Base-by-base conservation (phyloP, 2,888 invertebrate genomes). In the Dasysyrphus tricinctus region DNA sequence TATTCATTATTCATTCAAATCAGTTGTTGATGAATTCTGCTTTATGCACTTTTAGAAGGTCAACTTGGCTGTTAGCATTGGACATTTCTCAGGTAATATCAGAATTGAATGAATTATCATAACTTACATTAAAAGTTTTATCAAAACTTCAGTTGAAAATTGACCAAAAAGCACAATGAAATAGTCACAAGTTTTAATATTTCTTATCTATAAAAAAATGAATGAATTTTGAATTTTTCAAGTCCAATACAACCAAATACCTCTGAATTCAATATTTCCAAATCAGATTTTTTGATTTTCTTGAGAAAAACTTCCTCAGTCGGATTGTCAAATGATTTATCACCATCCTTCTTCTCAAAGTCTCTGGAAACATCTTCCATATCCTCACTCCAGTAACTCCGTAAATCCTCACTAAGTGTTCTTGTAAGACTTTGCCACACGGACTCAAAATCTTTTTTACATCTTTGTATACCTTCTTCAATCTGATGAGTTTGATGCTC, bases 121-220 rank as follows among this genome's bases (percentile, higher is more conserved):
- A 44, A 56, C 80, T 76, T 70, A 80, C 80, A 11, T 1, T 11
- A 54, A 12, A 0, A 76, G 7, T 0, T 57, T 44, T 2, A 49
- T 4, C 5, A 76, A 19, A 5, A 16, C 4, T 56, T 49, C 24
- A 8, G 11, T 29, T 19, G 63, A 32, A 39, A 76, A 39, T 14
- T 47, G 49, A 1, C 70, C 81, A 42, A 81, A 65, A 19, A 81
- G 7, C 1, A 59, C 44, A 39, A 81, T n/a, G 6, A 51, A 57
- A 16, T 24, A 81, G n/a, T 72, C 81, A 12, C 54, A n/a, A 0
- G 19, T 39, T 4, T 37, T 8, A 6, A 7, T 1, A 39, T 32
- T 29, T 14, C 12, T 11, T 34, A 57, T 47, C 72, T 65, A 19
- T 19, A 65, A 49, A 24, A 56, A 12, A 34, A 44, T 42, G 59